Evolutionary conservation across 2,888 invertebrate genomes (phyloP).

Genomic region (Dioctria rufipes): DNA sequence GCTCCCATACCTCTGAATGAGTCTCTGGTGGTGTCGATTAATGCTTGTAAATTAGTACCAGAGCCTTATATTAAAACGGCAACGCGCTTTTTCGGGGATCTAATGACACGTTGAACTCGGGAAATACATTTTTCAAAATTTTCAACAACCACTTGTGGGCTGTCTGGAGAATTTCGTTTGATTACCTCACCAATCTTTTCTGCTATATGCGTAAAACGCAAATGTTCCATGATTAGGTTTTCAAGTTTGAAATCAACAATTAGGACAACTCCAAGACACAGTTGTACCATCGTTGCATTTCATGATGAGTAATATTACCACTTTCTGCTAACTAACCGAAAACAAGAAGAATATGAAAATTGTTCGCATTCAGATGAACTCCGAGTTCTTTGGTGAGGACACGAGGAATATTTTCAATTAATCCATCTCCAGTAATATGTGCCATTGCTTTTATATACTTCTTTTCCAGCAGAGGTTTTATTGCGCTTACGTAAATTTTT

Average conservation of each 20-base stretch:
- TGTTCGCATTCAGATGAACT: constrained; percentile 81
- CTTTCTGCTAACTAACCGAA: constrained; percentile 81
- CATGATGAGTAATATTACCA: constrained; percentile 82
- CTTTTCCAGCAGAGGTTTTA: constrained; percentile 80
- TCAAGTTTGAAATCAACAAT: constrained; percentile 79
- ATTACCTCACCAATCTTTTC: constrained; percentile 77
- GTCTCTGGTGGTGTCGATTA: constrained; percentile 86
- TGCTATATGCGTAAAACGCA: constrained; percentile 74
- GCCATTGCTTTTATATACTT: constrained; percentile 90
- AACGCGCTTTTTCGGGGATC: constrained; percentile 71
- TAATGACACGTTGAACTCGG: constrained; percentile 73
- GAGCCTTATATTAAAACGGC: constrained; percentile 95
- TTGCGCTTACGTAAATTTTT: constrained; percentile 86
- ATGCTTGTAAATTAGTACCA: constrained; percentile 85
- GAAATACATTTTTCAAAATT: constrained; percentile 80
- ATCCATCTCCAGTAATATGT: constrained; percentile 97
- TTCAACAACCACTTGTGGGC: constrained; percentile 78
- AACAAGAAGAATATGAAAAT: constrained; percentile 84
- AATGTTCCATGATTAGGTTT: constrained; percentile 69
- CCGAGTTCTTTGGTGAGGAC: constrained; percentile 81
- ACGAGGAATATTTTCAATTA: constrained; percentile 92
- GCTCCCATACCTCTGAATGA: no score
- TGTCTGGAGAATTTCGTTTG: constrained; percentile 72
- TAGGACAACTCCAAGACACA: constrained; percentile 91
- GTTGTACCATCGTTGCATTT: constrained; percentile 95